A percentile compares a stretch with the other conserved stretches of the same genome.
phyloP scores from a whole-genome alignment of 2,797 vertebrate species.

The Arctocebus calabarensis region DNA sequence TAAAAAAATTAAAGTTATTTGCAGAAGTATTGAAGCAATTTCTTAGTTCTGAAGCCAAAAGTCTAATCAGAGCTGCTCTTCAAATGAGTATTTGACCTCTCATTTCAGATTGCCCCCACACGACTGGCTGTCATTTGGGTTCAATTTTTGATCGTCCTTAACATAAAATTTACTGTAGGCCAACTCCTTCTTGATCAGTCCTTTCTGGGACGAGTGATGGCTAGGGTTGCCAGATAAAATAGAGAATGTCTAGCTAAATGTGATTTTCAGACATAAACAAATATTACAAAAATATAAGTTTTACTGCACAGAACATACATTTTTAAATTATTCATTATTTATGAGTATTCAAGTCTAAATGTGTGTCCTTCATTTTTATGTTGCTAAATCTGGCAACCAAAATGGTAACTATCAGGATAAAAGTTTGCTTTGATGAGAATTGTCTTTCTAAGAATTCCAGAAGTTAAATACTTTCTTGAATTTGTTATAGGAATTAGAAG shows the following conservation, averaged over 20 bases:
- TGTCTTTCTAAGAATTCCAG: neutral
- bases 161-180: neutral
- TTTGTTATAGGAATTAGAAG: neutral
- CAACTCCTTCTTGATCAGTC: neutral
- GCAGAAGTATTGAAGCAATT: neutral
- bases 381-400: neutral
- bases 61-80: neutral
- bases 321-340: neutral
- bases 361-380: neutral
- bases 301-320: neutral
- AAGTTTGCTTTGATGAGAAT: neutral
- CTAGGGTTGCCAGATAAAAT: neutral
- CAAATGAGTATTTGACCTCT: neutral
- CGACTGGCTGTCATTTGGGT: neutral
- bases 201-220: neutral
- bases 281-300: neutral
- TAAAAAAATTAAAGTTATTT: neutral
- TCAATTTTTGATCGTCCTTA: neutral
- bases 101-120: neutral
- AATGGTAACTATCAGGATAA: neutral
- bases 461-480: neutral
- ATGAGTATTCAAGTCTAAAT: conserved; percentile 18
- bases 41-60: neutral
- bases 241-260: neutral
- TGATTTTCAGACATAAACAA: conserved; percentile 22